Percentiles rank a stretch among this genome's conserved stretches.
These are phyloP conservation scores for Clusia tigrina DNA, from an alignment of 2,888 invertebrate genomes.

Conservation along the genomic window DNA sequence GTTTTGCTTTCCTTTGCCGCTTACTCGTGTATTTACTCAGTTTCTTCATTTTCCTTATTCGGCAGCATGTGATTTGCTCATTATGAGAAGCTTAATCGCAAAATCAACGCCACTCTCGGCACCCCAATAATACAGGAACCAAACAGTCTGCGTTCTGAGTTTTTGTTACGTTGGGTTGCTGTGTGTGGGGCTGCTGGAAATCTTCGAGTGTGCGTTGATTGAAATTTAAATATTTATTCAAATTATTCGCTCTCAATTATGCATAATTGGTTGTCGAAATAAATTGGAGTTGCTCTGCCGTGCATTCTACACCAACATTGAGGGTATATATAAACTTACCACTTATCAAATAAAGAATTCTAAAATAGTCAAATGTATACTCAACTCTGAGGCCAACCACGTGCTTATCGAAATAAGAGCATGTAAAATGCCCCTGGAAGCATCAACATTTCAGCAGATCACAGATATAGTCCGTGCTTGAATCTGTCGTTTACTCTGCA, in stretches of 20 bases:
- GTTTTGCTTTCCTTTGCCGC: constrained; percentile 15
- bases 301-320: no score
- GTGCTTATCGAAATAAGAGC: no score
- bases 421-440: no score
- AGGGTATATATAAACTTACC: no score
- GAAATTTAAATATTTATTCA: constrained; percentile 37
- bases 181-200: neutral
- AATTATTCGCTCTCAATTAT: neutral
- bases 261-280: neutral
- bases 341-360: no score
- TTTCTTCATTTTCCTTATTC: neutral
- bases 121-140: neutral
- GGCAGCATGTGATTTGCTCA: no score
- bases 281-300: neutral
- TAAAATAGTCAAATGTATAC: no score
- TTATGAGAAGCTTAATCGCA: neutral
- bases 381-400: no score
- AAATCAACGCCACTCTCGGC: neutral
- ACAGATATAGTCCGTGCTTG: no score
- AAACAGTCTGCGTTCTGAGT: neutral
- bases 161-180: neutral
- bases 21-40: no score
- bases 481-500: no score
- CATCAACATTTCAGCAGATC: no score
- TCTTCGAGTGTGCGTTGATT: constrained; percentile 30